Base-by-base conservation (phyloP, 37 sponge, comb jelly and placozoan genomes). In the Haliclona indistincta region DNA sequence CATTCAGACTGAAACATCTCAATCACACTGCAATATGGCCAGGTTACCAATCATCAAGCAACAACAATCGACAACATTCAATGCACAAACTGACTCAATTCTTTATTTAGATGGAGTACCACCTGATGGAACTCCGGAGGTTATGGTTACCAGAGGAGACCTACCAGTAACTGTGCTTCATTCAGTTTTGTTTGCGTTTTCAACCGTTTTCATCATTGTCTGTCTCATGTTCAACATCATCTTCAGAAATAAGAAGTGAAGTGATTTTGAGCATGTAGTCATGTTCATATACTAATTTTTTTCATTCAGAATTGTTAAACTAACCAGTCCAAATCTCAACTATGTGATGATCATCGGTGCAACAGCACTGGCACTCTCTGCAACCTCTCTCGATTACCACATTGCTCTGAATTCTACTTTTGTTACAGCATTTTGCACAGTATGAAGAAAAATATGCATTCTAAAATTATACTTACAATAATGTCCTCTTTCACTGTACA, bases 31-130 rank as follows among this genome's bases (percentile, higher is more conserved):
- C n/a, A n/a, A n/a, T n/a, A n/a, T n/a, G n/a, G n/a, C n/a, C n/a
- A n/a, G n/a, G n/a, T n/a, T n/a, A n/a, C n/a, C n/a, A n/a, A n/a
- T n/a, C n/a, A n/a, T n/a, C n/a, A n/a, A n/a, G n/a, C n/a, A n/a
- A n/a, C n/a, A n/a, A n/a, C n/a, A n/a, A n/a, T n/a, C n/a, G n/a
- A n/a, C n/a, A n/a, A n/a, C n/a, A n/a, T n/a, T n/a, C n/a, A n/a
- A n/a, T n/a, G n/a, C n/a, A n/a, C n/a, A n/a, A n/a, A n/a, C n/a
- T n/a, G n/a, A n/a, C n/a, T n/a, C n/a, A n/a, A n/a, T n/a, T n/a
- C n/a, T n/a, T n/a, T n/a, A n/a, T n/a, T n/a, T n/a, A 55, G 56
- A 55, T 55, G 56, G 56, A 55, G 56, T 55, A 23, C 56, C 56
- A 28, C 56, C 56, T 55, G 56, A 55, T 55, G 56, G 56, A 5